Conservation (phyloP, 2,888 invertebrate species). For the Tipula helvola region DNA sequence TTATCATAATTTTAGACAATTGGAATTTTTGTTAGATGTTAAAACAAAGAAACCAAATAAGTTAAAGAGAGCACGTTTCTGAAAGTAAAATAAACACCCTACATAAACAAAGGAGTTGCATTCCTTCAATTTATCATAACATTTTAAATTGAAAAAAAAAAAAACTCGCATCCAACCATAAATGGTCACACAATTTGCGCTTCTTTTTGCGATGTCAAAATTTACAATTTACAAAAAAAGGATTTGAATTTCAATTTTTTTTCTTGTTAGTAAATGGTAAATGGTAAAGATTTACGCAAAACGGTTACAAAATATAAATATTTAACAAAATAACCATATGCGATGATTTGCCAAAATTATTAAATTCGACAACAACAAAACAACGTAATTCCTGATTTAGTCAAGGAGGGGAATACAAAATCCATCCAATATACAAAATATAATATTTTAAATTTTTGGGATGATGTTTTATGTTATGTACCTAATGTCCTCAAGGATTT, state of each 20-base stretch:
- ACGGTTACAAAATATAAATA: not conserved
- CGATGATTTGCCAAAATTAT: conserved; percentile 4
- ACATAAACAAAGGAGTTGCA: too few relatives aligned
- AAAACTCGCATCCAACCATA: not conserved
- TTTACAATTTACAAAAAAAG: not conserved
- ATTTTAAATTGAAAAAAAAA: not conserved
- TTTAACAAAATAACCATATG: not conserved
- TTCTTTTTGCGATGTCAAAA: not conserved
- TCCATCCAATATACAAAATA: not conserved
- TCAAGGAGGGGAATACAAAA: not conserved
- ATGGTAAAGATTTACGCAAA: not conserved
- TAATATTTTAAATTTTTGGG: not conserved
- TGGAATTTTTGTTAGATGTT: too few relatives aligned
- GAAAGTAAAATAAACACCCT: too few relatives aligned
- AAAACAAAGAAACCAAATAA: too few relatives aligned
- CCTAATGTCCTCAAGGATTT: not conserved
- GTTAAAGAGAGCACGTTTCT: too few relatives aligned
- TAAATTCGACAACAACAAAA: not conserved
- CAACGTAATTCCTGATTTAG: not conserved
- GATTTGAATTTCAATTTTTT: not conserved
- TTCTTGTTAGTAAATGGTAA: not conserved
- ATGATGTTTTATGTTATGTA: not conserved
- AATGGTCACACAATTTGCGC: not conserved
- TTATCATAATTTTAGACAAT: too few relatives aligned
- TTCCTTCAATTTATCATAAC: not conserved